Percentiles rank a stretch among this genome's conserved stretches.
Conservation (phyloP, 1,140 invertebrate species). For the Heliconius eleuchia region DNA sequence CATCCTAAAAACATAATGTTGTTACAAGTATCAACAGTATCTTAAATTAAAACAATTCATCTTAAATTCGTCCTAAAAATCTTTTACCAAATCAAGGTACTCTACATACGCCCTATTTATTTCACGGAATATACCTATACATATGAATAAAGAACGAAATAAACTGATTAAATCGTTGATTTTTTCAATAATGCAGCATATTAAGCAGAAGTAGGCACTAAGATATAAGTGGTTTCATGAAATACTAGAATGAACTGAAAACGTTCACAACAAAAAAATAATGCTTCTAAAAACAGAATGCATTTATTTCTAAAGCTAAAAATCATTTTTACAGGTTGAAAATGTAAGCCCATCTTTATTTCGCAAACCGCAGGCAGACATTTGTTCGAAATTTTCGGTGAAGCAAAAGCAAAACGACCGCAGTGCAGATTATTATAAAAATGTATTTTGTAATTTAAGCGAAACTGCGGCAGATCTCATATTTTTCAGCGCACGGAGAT, state of each 20-base stretch:
- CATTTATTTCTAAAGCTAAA: constrained; percentile 9
- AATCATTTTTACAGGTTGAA: constrained; percentile 23
- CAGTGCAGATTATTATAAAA: constrained; percentile 74
- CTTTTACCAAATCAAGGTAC: background rate
- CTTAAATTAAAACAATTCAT: too few species aligned
- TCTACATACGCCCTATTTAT: background rate
- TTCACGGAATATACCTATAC: background rate
- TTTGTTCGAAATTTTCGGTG: constrained; percentile 34
- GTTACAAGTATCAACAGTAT: too few species aligned
- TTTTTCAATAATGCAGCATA: background rate
- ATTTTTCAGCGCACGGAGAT: constrained; percentile 65
- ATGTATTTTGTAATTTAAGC: constrained; percentile 72
- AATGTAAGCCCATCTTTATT: constrained; percentile 33
- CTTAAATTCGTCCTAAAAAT: background rate
- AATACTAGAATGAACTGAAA: constrained; percentile 2
- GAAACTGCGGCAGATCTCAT: constrained; percentile 69
- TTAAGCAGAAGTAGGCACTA: constrained; percentile 9
- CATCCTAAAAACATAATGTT: too few species aligned
- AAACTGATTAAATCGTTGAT: background rate
- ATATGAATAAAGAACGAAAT: background rate
- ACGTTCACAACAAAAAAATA: constrained; percentile 8
- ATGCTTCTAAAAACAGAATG: constrained; percentile 14
- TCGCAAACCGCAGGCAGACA: constrained; percentile 30
- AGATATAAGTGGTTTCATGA: constrained; percentile 7
- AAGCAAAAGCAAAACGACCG: constrained; percentile 44